Base-by-base conservation (phyloP, 2,888 invertebrate species). In the Drosophila neotestacea region DNA sequence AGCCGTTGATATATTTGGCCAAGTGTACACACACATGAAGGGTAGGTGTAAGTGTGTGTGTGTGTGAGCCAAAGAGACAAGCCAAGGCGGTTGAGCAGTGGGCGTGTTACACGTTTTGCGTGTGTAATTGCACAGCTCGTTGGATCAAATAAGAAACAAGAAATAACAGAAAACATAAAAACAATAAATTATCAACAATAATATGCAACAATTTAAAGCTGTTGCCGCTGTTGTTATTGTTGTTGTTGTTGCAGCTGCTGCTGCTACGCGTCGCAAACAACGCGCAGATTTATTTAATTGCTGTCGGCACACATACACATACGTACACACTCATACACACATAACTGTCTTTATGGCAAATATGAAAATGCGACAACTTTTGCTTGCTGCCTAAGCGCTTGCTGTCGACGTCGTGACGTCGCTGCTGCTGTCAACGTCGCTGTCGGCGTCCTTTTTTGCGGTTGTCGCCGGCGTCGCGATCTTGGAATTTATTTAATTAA, bases 401-500 rank as follows among this genome's bases (percentile, higher is more conserved):
- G 39, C 58, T 22, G 61, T 7, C 36, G 46, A 5, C 5, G 46
- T 44, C 13, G 3, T 2, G 38, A 7, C 16, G 34, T 52, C 56
- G 51, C 39, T 39, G 54, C 6, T 44, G 39, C 54, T 22, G 55
- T 11, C 38, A 39, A 6, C 6, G 51, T 48, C 28, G 65, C 65
- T 34, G 66, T 66, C 54, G 60, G 11, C 39, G 61, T 66, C 41
- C 48, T 41, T 63, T 50, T 58, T 38, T 46, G 54, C 60, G 30
- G 59, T 51, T 2, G 65, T 48, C 52, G 41, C 22, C 0, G 60
- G 55, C 71, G 70, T 62, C 54, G 63, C 55, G 76, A 72, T 77
- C 67, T 70, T 79, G 79, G 80, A 85, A 86, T 89, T 89, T 89
- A 88, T 88, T 89, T 88, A 88, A 89, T 88, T 88, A 89, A 88